phyloP scores from a whole-genome alignment of 2,797 vertebrate species.

The Ctenochaetus hawaiiensis region DNA sequence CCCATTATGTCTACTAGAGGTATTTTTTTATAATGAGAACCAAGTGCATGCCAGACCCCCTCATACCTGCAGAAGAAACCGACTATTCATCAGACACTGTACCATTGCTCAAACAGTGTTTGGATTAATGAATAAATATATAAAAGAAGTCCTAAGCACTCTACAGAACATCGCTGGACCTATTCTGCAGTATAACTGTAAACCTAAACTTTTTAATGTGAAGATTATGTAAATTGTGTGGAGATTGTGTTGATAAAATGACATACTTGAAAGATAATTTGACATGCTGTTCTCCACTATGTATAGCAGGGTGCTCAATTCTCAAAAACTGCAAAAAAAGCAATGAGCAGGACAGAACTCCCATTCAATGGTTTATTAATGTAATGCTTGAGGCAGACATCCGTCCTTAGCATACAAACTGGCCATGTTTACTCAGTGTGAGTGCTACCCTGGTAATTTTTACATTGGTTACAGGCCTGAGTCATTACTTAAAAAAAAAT shows the following conservation, averaged over 20 bases:
- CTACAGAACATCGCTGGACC: too few species aligned
- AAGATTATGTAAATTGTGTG: neutral
- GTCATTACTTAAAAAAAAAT: neutral
- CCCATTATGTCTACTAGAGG: neutral
- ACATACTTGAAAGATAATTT: neutral
- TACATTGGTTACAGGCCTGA: neutral
- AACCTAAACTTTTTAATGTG: neutral
- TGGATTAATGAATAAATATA: neutral
- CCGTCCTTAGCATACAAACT: neutral
- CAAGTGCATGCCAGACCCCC: too few species aligned
- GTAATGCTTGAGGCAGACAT: neutral
- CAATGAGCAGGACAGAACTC: neutral
- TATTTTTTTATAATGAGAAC: too few species aligned
- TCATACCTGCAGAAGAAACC: neutral
- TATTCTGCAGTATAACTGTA: neutral
- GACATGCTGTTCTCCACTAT: neutral
- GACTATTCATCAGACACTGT: neutral
- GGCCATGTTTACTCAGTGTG: neutral
- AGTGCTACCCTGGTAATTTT: neutral
- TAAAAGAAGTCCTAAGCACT: too few species aligned
- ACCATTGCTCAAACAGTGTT: neutral
- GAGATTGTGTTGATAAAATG: neutral
- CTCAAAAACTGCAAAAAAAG: neutral
- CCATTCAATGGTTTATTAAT: conserved; percentile 26
- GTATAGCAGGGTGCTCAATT: neutral